Percentiles rank a stretch among this genome's conserved stretches.
phyloP scores from a whole-genome alignment of 2,888 invertebrate species.

The Parascotia fuliginaria region DNA sequence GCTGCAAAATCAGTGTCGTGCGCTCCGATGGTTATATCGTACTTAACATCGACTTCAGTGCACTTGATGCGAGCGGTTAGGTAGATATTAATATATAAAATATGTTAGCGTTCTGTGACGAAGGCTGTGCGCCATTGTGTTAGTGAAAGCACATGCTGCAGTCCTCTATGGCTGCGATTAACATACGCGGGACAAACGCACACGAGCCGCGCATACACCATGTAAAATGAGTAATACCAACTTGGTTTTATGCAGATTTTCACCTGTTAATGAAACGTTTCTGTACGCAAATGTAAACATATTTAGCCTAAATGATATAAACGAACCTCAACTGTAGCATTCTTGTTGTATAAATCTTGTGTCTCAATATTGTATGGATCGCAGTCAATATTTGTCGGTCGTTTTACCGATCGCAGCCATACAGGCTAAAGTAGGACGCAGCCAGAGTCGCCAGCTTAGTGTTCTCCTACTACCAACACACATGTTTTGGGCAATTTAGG shows the following conservation, averaged over 20 bases:
- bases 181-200: slow-evolving; percentile 7
- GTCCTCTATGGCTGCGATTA: slow-evolving; percentile 23
- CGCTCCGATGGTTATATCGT: slow-evolving; percentile 47
- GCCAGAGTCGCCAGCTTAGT: slow-evolving; percentile 24
- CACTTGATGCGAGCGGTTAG: slow-evolving; percentile 41
- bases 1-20: slow-evolving; percentile 46
- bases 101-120: slow-evolving; percentile 43
- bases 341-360: neutral
- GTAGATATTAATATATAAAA: slow-evolving; percentile 38
- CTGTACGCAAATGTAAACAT: neutral
- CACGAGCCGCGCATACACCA: neutral
- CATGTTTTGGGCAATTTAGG: slow-evolving; percentile 2
- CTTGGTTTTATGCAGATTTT: neutral
- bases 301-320: neutral
- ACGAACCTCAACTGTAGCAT: neutral
- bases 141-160: slow-evolving; percentile 17
- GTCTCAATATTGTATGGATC: neutral
- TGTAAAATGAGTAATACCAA: neutral
- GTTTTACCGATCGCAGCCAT: slow-evolving; percentile 6
- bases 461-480: slow-evolving; percentile 47
- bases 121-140: slow-evolving; percentile 12
- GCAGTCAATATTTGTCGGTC: neutral
- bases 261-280: neutral
- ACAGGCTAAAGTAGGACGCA: slow-evolving; percentile 20
- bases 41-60: slow-evolving; percentile 46